Evolutionary conservation across 2,797 vertebrate species (phyloP).

Genomic region (Psittacula echo): DNA sequence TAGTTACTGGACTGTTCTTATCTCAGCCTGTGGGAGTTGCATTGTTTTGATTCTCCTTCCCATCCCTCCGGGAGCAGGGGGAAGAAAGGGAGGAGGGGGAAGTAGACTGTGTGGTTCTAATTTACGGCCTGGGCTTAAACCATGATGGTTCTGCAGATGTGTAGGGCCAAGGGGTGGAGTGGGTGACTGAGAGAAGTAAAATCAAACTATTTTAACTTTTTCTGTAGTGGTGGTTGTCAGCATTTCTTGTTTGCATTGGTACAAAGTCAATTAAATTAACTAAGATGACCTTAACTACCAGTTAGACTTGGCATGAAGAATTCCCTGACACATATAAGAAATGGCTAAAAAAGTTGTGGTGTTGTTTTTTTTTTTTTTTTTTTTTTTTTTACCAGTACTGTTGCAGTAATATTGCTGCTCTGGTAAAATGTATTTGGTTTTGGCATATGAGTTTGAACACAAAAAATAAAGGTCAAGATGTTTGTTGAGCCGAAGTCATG

Average conservation of each 20-base stretch:
- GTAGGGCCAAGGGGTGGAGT: not conserved
- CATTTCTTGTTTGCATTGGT: not conserved
- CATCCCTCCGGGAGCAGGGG: too few species aligned
- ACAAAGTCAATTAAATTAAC: not conserved
- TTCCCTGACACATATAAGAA: not conserved
- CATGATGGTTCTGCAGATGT: too few species aligned
- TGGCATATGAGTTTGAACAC: not conserved
- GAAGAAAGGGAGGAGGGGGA: too few species aligned
- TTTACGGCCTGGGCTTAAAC: too few species aligned
- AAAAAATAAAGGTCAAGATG: not conserved
- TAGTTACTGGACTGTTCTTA: too few species aligned
- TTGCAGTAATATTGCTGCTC: not conserved
- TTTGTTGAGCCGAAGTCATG: not conserved
- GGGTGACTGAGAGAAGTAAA: not conserved
- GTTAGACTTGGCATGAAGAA: not conserved
- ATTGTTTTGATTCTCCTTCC: too few species aligned
- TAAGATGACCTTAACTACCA: not conserved
- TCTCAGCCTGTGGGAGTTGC: too few species aligned
- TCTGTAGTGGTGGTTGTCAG: accelerated
- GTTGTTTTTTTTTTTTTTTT: too few species aligned
- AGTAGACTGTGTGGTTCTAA: too few species aligned
- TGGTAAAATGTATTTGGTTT: not conserved
- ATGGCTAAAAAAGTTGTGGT: not conserved
- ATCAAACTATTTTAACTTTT: not conserved
- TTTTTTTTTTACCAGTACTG: not conserved